Base-by-base conservation (phyloP, 1,140 invertebrate species). In the Sarcophaga bullata region DNA sequence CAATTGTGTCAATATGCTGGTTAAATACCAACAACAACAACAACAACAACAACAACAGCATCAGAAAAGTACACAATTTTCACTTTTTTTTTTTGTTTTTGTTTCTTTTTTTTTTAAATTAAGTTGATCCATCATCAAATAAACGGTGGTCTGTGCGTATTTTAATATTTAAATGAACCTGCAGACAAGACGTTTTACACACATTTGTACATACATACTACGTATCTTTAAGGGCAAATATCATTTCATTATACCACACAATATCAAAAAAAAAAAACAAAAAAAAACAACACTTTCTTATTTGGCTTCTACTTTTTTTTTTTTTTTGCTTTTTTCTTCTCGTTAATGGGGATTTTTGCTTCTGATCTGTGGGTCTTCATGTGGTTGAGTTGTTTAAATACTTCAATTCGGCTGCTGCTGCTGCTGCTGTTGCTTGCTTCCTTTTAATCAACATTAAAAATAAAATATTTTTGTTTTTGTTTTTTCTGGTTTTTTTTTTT, bases 251-350 rank as follows among this genome's bases (percentile, higher is more conserved):
- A 37, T 62, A 58, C 54, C 6, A 58, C 25, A 37, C 25, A n/a
- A n/a, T n/a, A n/a, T n/a, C 11, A 11, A 58, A 58, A 13, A n/a
- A n/a, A n/a, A 10, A 58, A 58, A 58, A 58, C 13, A 58, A 54
- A 54, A 54, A 62, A 62, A 68, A 68, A 68, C 17, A 68, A 19
- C 62, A 68, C 62, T 68, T 68, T 68, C 62, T 17, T 68, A 68
- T 68, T 68, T 68, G 62, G 62, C 62, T 68, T 68, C 62, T 68
- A 17, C 62, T 68, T 17, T 68, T 68, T 52, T 52, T 68, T 52
- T 52, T 68, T 68, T 62, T 37, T 2, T 62, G n/a, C 10, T 62
- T 52, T 52, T 52, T 62, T 62, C 25, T 37, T 4, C 25, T 37
- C 25, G 25, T 37, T 37, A 37, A 37, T 37, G 25, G 25, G 25